A percentile compares a stretch with the other conserved stretches of the same genome.
Evolutionary conservation across 2,113 vertebrate species (phyloP).

Genomic region (Spermophilus dauricus): DNA sequence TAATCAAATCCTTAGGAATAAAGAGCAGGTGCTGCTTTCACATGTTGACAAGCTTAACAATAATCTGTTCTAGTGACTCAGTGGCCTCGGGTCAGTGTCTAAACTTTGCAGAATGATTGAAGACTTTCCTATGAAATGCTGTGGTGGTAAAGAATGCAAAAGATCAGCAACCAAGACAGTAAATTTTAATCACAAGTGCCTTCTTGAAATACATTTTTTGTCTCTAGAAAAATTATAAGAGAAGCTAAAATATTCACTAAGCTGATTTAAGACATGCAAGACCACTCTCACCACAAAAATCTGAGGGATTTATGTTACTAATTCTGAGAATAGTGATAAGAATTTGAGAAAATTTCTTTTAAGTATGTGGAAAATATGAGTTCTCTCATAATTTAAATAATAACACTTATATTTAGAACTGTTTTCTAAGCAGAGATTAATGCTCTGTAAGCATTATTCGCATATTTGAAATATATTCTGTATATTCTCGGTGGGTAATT

Average conservation of each 20-base stretch:
- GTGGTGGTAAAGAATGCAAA: background rate
- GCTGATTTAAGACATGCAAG: background rate
- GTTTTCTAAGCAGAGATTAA: conserved; percentile 48
- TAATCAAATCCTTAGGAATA: background rate
- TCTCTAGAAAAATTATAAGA: background rate
- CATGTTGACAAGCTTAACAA: background rate
- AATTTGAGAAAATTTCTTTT: background rate
- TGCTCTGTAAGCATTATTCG: background rate
- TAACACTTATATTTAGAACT: conserved; percentile 33
- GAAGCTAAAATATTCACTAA: conserved; percentile 13
- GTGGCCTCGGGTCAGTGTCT: background rate
- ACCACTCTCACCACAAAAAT: background rate
- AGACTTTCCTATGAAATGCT: conserved; percentile 11
- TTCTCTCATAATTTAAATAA: conserved; percentile 3
- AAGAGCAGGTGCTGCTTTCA: background rate
- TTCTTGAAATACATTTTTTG: conserved; percentile 41
- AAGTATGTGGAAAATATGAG: background rate
- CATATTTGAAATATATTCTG: background rate
- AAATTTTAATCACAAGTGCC: background rate
- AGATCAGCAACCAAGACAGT: background rate
- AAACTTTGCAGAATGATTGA: conserved; percentile 37
- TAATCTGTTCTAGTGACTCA: background rate
- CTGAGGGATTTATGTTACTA: background rate
- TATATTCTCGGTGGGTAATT: background rate
- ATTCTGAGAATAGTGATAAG: background rate